Conservation (phyloP, 2,888 invertebrate genomes). For the Acanthosoma haemorrhoidale region DNA sequence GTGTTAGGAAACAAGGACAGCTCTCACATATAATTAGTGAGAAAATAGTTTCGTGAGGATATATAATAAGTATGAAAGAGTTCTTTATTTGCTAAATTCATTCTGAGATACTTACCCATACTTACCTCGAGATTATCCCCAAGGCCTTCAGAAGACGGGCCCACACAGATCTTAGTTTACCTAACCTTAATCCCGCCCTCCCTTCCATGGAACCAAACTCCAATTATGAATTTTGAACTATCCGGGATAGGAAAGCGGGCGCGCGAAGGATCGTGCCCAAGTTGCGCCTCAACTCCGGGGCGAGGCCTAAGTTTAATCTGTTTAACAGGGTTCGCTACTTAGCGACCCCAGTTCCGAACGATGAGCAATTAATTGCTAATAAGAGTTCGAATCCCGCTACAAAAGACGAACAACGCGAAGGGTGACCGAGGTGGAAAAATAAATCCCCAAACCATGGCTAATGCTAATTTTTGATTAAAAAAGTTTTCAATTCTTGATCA, state of each 20-base stretch:
- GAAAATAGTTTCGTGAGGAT: too few relatives aligned
- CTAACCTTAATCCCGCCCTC: not conserved
- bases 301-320: constrained; percentile 16
- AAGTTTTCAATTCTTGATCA: too few relatives aligned
- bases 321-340: constrained; percentile 24
- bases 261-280: not conserved
- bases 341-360: not conserved
- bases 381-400: not conserved
- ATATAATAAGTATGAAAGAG: too few relatives aligned
- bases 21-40: too few relatives aligned
- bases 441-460: too few relatives aligned
- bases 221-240: constrained; percentile 26
- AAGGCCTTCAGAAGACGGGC: not conserved
- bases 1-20: too few relatives aligned
- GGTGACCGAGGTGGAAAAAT: too few relatives aligned
- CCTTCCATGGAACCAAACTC: not conserved
- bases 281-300: not conserved
- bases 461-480: too few relatives aligned
- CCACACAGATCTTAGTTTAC: constrained; percentile 16
- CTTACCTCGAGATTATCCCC: not conserved
- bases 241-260: not conserved
- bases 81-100: not conserved
- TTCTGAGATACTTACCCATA: not conserved
- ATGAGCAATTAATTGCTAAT: not conserved
- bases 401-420: too few relatives aligned